Evolutionary conservation across 2,888 invertebrate species (phyloP).

Genomic region (Caenorhabditis macrosperma): DNA sequence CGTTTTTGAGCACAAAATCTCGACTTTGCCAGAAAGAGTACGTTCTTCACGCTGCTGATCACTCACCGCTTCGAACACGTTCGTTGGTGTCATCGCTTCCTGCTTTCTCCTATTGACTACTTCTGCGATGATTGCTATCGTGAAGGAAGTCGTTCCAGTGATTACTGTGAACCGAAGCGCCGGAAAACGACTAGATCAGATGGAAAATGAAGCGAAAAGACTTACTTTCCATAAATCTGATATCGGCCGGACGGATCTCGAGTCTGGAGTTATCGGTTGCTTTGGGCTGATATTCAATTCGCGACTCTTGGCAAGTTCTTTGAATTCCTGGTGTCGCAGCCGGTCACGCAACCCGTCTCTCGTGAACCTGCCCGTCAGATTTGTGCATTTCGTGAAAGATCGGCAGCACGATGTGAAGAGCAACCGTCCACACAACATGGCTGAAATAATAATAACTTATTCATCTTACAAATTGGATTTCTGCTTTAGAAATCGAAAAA

Average conservation of each 20-base stretch:
- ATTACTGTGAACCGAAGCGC: conserved; percentile 47
- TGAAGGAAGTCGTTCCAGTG: conserved; percentile 38
- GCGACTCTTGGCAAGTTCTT: conserved; percentile 56
- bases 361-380: conserved; percentile 51
- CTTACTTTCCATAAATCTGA: conserved; percentile 45
- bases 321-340: conserved; percentile 59
- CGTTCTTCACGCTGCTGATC: neutral
- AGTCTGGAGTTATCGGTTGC: conserved; percentile 16
- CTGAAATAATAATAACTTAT: too few relatives aligned
- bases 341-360: conserved; percentile 60
- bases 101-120: conserved; percentile 19
- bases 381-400: conserved; percentile 51
- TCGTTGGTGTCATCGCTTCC: conserved; percentile 9
- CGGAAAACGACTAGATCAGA: too few relatives aligned
- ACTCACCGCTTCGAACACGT: conserved; percentile 46
- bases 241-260: conserved; percentile 38
- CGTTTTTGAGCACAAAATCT: conserved; percentile 25
- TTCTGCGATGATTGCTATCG: conserved; percentile 44
- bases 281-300: conserved; percentile 6
- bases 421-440: conserved; percentile 36
- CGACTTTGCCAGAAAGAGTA: conserved; percentile 22
- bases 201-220: neutral
- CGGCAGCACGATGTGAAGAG: conserved; percentile 26
- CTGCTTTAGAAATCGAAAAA: too few relatives aligned
- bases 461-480: neutral